Evolutionary conservation across 2,113 vertebrate genomes (phyloP), one percentile per base, ranked within the genome.

Genomic region (Sinocyclocheilus anophthalmus): DNA sequence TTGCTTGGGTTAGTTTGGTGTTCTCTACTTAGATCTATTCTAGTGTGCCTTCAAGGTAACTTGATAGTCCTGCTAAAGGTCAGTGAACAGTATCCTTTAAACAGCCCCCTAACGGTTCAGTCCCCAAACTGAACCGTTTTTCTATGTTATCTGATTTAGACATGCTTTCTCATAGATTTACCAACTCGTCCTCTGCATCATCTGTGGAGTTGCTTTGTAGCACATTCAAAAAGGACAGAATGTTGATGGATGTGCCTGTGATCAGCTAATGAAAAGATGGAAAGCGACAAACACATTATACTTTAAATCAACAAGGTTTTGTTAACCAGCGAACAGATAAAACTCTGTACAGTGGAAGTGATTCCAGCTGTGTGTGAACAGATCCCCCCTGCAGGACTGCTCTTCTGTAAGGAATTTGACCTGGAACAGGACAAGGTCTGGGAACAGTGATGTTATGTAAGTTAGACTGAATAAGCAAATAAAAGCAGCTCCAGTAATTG

Each of bases 21-120:
- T 81, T 42, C 37, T 45, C 13, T 63, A 10, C 78, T 9, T 14
- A 12, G 30, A 61, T 61, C 77, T 59, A 78, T 78, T 76, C 45
- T 18, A 16, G 22, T 63, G 78, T 63, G 22, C 37, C 4, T 63
- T 63, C 22, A 16, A 24, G 11, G 78, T 65, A 81, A 81, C 22
- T 61, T 61, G 57, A 81, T 61, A 39, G 78, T 63, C 12, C 37
- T 9, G 57, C 37, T 63, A 80, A 81, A 81, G 78, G 78, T 81
- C 78, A 81, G 12, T 24, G 22, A 24, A 63, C 18, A 14, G 37
- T 63, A 61, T 2, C 4, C 10, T 24, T 22, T 75, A 5, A n/a
- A 80, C 22, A 16, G 57, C 12, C 22, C 2, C 10, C 2, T 37
- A 12, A 59, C 8, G 39, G 18, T 45, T 45, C 39, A 2, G 3